phyloP scores from a whole-genome alignment of 2,888 invertebrate species.

The Hydraecia micacea region DNA sequence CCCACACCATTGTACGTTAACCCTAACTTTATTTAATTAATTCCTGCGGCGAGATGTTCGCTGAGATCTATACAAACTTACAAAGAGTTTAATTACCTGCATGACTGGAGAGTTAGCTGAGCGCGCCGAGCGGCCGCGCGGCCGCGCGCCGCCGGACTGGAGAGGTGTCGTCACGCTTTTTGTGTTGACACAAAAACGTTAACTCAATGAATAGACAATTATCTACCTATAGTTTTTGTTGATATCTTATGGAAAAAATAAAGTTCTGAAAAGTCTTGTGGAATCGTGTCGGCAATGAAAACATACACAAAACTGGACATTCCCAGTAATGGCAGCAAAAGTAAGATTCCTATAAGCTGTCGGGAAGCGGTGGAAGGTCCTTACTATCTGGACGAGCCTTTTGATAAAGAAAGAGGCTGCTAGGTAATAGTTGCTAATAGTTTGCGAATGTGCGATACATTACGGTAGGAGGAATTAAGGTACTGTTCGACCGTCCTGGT shows the following conservation, averaged over 20 bases:
- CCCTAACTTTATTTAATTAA: conserved; percentile 30
- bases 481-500: background rate
- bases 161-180: conserved; percentile 29
- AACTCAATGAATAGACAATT: conserved; percentile 41
- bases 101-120: conserved; percentile 37
- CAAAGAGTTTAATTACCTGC: conserved; percentile 54
- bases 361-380: background rate
- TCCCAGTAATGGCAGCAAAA: background rate
- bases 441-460: background rate
- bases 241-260: background rate
- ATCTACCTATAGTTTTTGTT: conserved; percentile 18
- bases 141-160: too few species aligned
- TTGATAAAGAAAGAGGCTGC: background rate
- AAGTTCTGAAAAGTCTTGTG: background rate
- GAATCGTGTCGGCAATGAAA: background rate
- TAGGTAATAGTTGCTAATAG: background rate
- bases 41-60: conserved; percentile 19
- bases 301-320: background rate
- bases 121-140: background rate
- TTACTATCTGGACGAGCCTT: too few species aligned
- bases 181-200: conserved; percentile 40
- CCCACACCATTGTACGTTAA: background rate
- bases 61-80: background rate
- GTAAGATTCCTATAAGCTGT: too few species aligned
- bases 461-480: too few species aligned